Percentiles rank a stretch among this genome's conserved stretches.
phyloP scores from a whole-genome alignment of 1,140 invertebrate genomes.

The Akabosia matsudoensis region DNA sequence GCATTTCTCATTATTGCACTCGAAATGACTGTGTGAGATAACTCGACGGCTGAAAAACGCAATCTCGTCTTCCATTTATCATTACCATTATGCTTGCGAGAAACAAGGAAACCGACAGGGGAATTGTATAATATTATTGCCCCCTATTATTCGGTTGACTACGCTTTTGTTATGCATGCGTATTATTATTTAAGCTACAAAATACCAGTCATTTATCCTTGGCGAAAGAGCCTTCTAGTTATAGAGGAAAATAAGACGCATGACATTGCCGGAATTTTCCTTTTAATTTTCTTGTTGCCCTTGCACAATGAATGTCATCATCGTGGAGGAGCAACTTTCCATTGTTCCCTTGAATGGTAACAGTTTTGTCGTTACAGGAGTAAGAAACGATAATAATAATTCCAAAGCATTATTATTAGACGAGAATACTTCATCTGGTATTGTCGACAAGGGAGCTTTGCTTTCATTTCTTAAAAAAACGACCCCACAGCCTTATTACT shows the following conservation, averaged over 20 bases:
- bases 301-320: background rate
- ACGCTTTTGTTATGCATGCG: constrained; percentile 9
- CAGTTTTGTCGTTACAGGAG: background rate
- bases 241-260: background rate
- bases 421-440: constrained; percentile 15
- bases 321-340: background rate
- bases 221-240: no score
- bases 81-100: constrained; percentile 8
- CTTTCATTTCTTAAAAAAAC: constrained; percentile 13
- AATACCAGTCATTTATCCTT: no score
- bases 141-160: constrained; percentile 15
- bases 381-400: constrained; percentile 12
- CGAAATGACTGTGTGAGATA: no score
- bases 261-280: background rate
- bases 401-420: background rate
- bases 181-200: background rate
- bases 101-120: background rate
- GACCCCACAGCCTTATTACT: background rate
- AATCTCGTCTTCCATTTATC: background rate
- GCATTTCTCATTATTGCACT: no score
- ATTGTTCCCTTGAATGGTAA: constrained; percentile 1
- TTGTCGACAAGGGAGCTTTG: constrained; percentile 18
- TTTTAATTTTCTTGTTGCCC: constrained; percentile 4
- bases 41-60: background rate
- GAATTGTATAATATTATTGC: constrained; percentile 21